A percentile compares a stretch with the other conserved stretches of the same genome.
Conservation (phyloP, 1,140 invertebrate species). For the Heliothis virescens region DNA sequence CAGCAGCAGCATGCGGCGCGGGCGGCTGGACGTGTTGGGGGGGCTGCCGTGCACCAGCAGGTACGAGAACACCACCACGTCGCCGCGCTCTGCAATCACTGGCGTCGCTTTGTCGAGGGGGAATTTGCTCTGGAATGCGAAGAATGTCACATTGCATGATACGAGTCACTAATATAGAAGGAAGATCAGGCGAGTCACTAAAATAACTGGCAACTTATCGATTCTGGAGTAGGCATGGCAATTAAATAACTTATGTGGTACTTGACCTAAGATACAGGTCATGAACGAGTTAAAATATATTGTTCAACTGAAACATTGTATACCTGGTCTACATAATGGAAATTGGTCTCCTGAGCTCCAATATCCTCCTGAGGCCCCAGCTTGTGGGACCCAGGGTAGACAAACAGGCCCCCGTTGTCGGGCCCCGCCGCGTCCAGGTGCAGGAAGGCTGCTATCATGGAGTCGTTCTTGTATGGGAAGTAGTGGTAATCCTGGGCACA, state of each 20-base stretch:
- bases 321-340: constrained; percentile 87
- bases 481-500: constrained; percentile 87
- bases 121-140: constrained; percentile 80
- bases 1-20: constrained; percentile 87
- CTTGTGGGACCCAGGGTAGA: constrained; percentile 89
- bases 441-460: constrained; percentile 88
- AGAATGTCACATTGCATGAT: background rate
- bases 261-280: no score
- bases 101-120: constrained; percentile 86
- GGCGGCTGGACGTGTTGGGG: constrained; percentile 83
- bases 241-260: no score
- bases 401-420: constrained; percentile 88
- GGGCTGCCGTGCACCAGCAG: constrained; percentile 88
- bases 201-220: no score
- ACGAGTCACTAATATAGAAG: background rate
- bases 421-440: constrained; percentile 87
- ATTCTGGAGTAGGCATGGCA: no score
- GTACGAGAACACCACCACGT: constrained; percentile 88
- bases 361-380: constrained; percentile 87
- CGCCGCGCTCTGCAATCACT: constrained; percentile 85
- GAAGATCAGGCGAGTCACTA: no score
- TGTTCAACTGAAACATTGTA: background rate
- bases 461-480: constrained; percentile 88
- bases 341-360: constrained; percentile 81
- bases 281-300: no score